Base-by-base conservation (phyloP, 2,113 vertebrate species). In the Corythornis madagascariensis region DNA sequence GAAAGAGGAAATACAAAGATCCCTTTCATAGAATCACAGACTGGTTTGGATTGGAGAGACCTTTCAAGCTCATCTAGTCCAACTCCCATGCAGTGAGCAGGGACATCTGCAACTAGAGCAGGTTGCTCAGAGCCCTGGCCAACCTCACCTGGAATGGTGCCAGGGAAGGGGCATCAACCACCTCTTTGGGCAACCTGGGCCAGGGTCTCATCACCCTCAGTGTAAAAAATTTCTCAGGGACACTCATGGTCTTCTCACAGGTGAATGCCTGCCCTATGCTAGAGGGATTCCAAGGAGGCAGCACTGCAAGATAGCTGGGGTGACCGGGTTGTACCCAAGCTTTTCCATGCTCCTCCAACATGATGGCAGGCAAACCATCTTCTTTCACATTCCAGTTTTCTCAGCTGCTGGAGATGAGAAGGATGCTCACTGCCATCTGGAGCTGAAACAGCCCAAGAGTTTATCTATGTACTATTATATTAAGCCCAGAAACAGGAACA, bases 31-130 rank as follows among this genome's bases (percentile, higher is more conserved):
- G 55, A 56, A 56, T n/a, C 55, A 56, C 29, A 56, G 55, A n/a
- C 29, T 10, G 12, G 2, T 56, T 76, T 75, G 56, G 7, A 10
- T 11, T 29, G 78, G 19, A 66, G 26, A 8, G 11, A 3, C 28
- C 16, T 71, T 24, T 28, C 11, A 59, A 69, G 8, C 5, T 0
- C 20, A 53, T 15, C 17, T 0, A 3, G 2, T 45, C 17, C 31
- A 29, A 29, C 24, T 2, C 22, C 26, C 9, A 10, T 55, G 56
- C 81, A 9, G 3, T 5, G 18, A 1, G 8, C 55, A 60, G 61
- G 55, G 72, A 50, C 60, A 82, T 10, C 43, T 78, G 2, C 22
- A 38, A 25, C 63, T 2, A 0, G 28, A 55, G 53, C 53, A 55
- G 53, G 28, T 31, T 55, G 53, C 53, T 31, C 53, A 55, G 53